A percentile compares a stretch with the other conserved stretches of the same genome.
phyloP scores from a whole-genome alignment of 2,888 invertebrate genomes.

The Stenoptilia bipunctidactyla region DNA sequence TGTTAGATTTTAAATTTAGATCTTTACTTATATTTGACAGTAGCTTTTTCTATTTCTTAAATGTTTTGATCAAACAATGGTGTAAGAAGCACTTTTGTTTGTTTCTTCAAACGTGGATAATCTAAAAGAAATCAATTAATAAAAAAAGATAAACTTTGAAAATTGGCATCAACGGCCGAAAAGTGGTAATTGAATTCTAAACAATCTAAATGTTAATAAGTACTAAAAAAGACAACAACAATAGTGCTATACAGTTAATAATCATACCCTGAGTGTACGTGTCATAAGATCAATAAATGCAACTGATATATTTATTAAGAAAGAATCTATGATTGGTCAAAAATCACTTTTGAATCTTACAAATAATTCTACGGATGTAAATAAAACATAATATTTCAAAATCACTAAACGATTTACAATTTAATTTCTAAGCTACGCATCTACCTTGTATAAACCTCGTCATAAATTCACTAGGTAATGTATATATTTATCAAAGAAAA shows the following conservation, averaged over 20 bases:
- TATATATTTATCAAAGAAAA: slow-evolving; percentile 20
- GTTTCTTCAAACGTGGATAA: slow-evolving; percentile 34
- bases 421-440: slow-evolving; percentile 55
- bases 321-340: slow-evolving; percentile 57
- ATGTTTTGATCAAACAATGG: too few relatives aligned
- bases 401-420: slow-evolving; percentile 47
- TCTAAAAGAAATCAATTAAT: slow-evolving; percentile 23
- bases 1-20: too few relatives aligned
- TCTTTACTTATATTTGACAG: too few relatives aligned
- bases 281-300: slow-evolving; percentile 49
- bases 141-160: slow-evolving; percentile 17
- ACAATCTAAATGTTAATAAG: slow-evolving; percentile 35
- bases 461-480: slow-evolving; percentile 51
- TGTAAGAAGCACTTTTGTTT: too few relatives aligned
- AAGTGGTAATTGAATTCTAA: slow-evolving; percentile 46
- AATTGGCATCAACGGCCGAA: slow-evolving; percentile 46
- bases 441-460: slow-evolving; percentile 72
- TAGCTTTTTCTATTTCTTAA: too few relatives aligned
- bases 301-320: slow-evolving; percentile 27
- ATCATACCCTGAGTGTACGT: too few relatives aligned
- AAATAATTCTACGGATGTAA: slow-evolving; percentile 43
- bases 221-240: slow-evolving; percentile 42
- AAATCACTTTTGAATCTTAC: slow-evolving; percentile 41
- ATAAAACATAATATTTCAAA: slow-evolving; percentile 32
- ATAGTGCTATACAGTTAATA: slow-evolving; percentile 30